phyloP scores from a whole-genome alignment of 1,140 invertebrate species.

The Ctenoplectra terminalis region DNA sequence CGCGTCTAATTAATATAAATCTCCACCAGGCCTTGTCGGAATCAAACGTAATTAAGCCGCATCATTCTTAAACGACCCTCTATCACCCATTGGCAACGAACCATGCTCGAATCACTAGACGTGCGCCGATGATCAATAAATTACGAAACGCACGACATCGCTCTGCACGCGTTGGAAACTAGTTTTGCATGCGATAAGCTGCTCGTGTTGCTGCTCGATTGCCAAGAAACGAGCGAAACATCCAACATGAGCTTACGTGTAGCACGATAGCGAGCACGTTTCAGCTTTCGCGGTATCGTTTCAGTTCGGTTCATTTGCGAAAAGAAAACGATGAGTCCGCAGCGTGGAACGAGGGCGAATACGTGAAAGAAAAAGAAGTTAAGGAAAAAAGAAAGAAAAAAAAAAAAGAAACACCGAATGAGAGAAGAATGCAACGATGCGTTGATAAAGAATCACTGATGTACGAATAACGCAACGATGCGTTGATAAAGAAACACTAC shows the following conservation, averaged over 20 bases:
- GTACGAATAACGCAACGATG: no score
- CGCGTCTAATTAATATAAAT: constrained; percentile 39
- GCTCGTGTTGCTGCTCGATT: neutral
- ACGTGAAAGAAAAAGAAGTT: no score
- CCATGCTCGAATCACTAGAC: neutral
- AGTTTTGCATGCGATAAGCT: constrained; percentile 35
- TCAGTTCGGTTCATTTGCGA: no score
- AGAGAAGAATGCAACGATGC: no score
- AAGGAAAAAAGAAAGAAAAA: no score
- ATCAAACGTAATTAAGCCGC: constrained; percentile 33
- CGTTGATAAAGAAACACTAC: no score
- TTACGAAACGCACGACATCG: constrained; percentile 44
- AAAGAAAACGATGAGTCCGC: no score
- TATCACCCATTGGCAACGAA: neutral
- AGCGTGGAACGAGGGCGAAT: no score
- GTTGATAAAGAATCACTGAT: no score
- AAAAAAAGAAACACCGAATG: no score
- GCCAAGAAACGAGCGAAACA: neutral
- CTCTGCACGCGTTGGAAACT: constrained; percentile 31
- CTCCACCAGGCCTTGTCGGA: neutral
- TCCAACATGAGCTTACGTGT: neutral
- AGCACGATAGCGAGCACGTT: neutral
- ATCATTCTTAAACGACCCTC: neutral
- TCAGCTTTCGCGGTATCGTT: neutral
- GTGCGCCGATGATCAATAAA: constrained; percentile 39